Conservation (phyloP, 2,888 invertebrate genomes). For the Pachymerium ferrugineum region DNA sequence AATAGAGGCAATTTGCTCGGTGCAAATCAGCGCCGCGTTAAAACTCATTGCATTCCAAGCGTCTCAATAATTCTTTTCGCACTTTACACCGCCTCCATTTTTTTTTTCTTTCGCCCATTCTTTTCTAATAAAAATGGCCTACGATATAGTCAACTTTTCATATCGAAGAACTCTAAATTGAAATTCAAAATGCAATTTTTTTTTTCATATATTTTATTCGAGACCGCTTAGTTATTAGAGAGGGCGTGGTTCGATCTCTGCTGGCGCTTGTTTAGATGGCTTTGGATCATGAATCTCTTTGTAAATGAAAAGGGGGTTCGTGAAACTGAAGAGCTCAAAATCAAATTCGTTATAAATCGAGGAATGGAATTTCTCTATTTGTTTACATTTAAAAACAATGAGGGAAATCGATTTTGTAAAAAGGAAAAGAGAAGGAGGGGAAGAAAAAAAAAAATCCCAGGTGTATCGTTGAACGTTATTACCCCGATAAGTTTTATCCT, state of each 20-base stretch:
- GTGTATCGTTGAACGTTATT: too few species aligned
- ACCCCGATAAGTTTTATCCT: too few species aligned
- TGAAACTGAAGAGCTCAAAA: too few species aligned
- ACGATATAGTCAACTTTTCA: not conserved
- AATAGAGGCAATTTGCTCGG: constrained; percentile 7
- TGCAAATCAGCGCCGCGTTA: constrained; percentile 1
- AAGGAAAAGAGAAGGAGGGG: too few species aligned
- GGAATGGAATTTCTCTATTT: too few species aligned
- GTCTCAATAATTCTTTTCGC: constrained; percentile 6
- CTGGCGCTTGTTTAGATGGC: not conserved
- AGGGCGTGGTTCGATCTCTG: not conserved
- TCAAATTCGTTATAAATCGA: too few species aligned
- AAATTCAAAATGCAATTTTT: not conserved
- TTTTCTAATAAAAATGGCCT: not conserved
- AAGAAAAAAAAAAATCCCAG: too few species aligned
- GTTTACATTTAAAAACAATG: too few species aligned
- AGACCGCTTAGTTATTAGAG: constrained; percentile 15
- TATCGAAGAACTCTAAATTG: not conserved
- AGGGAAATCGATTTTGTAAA: too few species aligned
- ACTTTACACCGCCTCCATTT: not conserved
- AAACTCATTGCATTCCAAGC: not conserved
- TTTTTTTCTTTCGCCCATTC: not conserved
- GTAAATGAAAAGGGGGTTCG: not conserved
- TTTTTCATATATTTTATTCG: not conserved
- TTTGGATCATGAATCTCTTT: not conserved